A percentile compares a stretch with the other conserved stretches of the same genome.
phyloP scores from a whole-genome alignment of 1,140 invertebrate genomes.

The Drosophila azteca region DNA sequence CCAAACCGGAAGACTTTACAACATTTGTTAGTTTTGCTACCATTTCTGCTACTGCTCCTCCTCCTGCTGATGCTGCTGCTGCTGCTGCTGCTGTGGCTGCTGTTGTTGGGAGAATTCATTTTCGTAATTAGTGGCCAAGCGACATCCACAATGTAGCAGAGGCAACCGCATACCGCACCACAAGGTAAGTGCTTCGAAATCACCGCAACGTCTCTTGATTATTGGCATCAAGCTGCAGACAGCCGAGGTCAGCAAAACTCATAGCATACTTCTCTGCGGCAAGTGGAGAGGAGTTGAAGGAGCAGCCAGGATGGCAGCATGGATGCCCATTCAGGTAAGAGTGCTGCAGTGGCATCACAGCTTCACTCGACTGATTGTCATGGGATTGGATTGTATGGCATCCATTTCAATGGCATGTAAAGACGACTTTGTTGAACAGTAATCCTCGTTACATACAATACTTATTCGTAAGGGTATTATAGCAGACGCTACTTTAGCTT shows the following conservation, averaged over 20 bases:
- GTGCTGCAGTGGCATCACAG: not conserved
- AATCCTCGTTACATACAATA: too few relatives aligned
- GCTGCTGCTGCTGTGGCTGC: not conserved
- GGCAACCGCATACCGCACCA: conserved; percentile 37
- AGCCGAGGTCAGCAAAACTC: conserved; percentile 38
- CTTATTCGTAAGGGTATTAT: too few relatives aligned
- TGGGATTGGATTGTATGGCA: too few relatives aligned
- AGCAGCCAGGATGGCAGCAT: conserved; percentile 4
- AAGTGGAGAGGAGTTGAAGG: too few relatives aligned
- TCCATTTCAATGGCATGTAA: too few relatives aligned
- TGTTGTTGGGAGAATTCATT: conserved; percentile 64
- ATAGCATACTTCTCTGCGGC: conserved; percentile 23
- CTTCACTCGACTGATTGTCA: too few relatives aligned
- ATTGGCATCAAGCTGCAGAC: conserved; percentile 38
- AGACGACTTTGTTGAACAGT: too few relatives aligned
- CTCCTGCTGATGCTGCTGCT: too few relatives aligned
- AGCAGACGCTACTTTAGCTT: too few relatives aligned
- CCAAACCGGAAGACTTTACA: conserved; percentile 19
- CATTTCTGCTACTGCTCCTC: not conserved
- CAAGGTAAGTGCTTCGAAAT: conserved; percentile 62
- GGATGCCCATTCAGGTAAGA: too few relatives aligned
- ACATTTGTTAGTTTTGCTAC: conserved; percentile 36
- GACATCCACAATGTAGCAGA: conserved; percentile 29
- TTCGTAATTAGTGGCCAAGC: conserved; percentile 76
- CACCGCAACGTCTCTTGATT: conserved; percentile 53